Base-by-base conservation (phyloP, 2,888 invertebrate species). In the Gisinianus flammeolus region DNA sequence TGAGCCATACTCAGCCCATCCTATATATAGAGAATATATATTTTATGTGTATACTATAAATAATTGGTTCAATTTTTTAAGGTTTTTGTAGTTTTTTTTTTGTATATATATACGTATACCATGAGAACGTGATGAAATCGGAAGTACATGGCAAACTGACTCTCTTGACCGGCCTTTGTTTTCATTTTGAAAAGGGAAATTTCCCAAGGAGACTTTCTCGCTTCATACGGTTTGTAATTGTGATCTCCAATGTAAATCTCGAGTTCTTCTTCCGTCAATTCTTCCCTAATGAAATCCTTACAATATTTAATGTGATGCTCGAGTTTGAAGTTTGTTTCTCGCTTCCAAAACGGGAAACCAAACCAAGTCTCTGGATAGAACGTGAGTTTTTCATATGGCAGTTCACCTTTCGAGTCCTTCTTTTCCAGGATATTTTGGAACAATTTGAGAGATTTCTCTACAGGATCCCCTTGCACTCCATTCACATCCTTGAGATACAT, bases 91-190 rank as follows among this genome's bases (percentile, higher is more conserved):
- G n/a, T n/a, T n/a, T n/a, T n/a, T n/a, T n/a, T n/a, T n/a, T n/a
- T n/a, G 35, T 35, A 35, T 35, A 35, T 8, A 35, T 35, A 35
- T 35, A 35, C 5, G 5, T 12, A 35, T 35, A 35, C 35, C 66
- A 66, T 66, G 31, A 66, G 66, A 26, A 66, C 22, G 31, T 66
- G 66, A 66, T 66, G 66, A 16, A 66, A 66, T 66, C 66, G 12
- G 66, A 66, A 66, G 31, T 66, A 66, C 2, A 66, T 4, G 12
- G 66, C 5, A 30, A 24, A 28, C 4, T 30, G 28, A 1, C 4
- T 19, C 1, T 28, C 31, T 2, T 30, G 3, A 6, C 12, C 30
- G 16, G 28, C 22, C 31, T 30, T 22, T 12, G 1, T 28, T 31
- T 66, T 66, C 31, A 28, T 28, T 66, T 31, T 28, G 31, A 66